Percentiles rank a stretch among this genome's conserved stretches.
Conservation (phyloP, 2,888 invertebrate species). For the Creontiades dilutus region DNA sequence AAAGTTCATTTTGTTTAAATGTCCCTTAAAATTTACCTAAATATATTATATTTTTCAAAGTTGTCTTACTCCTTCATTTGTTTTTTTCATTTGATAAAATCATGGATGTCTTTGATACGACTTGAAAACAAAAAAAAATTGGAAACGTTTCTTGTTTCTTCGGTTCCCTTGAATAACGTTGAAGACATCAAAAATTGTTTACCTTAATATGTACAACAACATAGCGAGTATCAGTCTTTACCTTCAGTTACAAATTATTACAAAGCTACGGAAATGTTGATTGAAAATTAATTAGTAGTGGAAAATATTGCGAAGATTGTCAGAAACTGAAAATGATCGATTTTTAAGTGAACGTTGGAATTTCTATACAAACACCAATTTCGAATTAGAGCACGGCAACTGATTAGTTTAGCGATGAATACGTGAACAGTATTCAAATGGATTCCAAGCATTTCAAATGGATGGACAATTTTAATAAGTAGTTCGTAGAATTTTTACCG, state of each 20-base stretch:
- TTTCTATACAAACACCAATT: not conserved
- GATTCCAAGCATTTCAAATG: no score
- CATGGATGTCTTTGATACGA: not conserved
- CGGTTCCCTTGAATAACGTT: conserved; percentile 33
- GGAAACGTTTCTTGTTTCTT: conserved; percentile 36
- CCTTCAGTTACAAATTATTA: conserved; percentile 59
- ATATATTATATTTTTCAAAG: not conserved
- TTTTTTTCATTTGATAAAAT: not conserved
- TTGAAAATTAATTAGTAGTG: conserved; percentile 21
- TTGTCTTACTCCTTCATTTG: conserved; percentile 16
- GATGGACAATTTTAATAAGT: no score
- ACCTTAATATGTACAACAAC: conserved; percentile 63
- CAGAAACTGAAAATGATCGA: not conserved
- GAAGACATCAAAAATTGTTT: conserved; percentile 32
- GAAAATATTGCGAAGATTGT: not conserved
- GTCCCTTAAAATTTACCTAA: conserved; percentile 53
- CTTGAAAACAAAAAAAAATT: no score
- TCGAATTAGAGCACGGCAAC: not conserved
- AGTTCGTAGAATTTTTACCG: no score
- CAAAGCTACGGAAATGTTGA: conserved; percentile 33
- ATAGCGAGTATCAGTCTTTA: conserved; percentile 68
- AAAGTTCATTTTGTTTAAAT: conserved; percentile 13
- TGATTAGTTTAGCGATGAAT: not conserved
- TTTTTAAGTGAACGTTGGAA: no score
- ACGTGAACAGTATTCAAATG: no score